These are phyloP conservation scores for Neocrepidodera transversa DNA, from an alignment of 2,888 invertebrate species.

Conservation along the genomic window DNA sequence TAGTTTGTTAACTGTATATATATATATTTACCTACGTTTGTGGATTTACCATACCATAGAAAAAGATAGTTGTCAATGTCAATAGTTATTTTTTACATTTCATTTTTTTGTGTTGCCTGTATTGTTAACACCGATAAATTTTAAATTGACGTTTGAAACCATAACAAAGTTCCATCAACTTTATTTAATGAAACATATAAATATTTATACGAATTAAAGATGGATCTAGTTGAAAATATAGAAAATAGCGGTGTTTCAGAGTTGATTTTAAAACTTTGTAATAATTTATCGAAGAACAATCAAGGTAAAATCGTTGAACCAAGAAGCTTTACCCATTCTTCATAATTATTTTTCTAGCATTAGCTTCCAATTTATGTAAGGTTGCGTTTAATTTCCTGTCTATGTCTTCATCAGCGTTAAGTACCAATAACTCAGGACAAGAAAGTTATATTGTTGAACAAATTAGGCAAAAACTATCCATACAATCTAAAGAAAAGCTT, in stretches of 20 bases:
- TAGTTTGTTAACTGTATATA: no score
- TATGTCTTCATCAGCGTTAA: constrained; percentile 32
- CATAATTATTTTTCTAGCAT: constrained; percentile 43
- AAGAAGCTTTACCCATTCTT: background rate
- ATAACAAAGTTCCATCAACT: constrained; percentile 11
- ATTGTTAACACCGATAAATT: constrained; percentile 1
- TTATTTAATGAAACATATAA: background rate
- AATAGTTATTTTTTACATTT: no score
- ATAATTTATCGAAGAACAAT: constrained; percentile 53
- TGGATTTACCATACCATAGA: no score
- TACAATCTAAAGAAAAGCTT: constrained; percentile 47
- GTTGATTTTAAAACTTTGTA: constrained; percentile 53
- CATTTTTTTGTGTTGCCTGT: background rate
- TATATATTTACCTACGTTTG: no score
- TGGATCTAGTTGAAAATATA: constrained; percentile 38
- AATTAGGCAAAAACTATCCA: constrained; percentile 45
- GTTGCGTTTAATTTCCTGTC: constrained; percentile 49
- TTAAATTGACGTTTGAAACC: constrained; percentile 17
- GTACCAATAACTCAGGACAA: constrained; percentile 42
- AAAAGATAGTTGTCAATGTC: no score
- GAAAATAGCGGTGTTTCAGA: constrained; percentile 43
- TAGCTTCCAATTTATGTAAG: constrained; percentile 45
- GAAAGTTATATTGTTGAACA: constrained; percentile 50
- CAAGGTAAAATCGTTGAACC: constrained; percentile 40
- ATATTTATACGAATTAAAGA: constrained; percentile 19